Evolutionary conservation across 2,888 invertebrate genomes (phyloP), one percentile per base, ranked within the genome.

Genomic region (Caenorhabditis drosophilae): DNA sequence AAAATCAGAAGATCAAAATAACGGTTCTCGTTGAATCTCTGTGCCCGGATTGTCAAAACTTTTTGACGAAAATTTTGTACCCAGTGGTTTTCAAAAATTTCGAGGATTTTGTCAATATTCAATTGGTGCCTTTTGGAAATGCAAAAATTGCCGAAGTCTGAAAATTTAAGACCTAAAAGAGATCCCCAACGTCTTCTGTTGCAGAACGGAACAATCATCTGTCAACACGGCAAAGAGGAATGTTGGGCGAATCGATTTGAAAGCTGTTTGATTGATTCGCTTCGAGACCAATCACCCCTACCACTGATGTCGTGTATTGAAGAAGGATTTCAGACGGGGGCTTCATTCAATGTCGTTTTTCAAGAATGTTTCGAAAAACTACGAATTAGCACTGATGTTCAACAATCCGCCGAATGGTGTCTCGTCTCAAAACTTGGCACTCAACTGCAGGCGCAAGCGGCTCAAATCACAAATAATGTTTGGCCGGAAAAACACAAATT

Each of bases 81-180:
- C 75, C 75, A 26, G 53, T 70, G 18, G 57, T 78, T 27, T 77
- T 59, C 63, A 67, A 70, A 66, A 52, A 75, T 53, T 76, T 75
- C 55, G 55, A 36, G 1, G 70, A 73, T 26, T 71, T 57, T 41
- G 72, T 83, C 12, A 69, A 81, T 40, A 73, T 83, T 42, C 79
- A 82, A 48, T 51, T 82, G 12, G 75, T 82, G 9, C 82, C 80
- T 11, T 82, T 74, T 53, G 81, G 82, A 50, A 82, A 82, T 57
- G 82, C 81, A 6, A 72, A 76, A 51, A 47, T 62, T 34, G 31
- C 6, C 31, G 12, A 31, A 31, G 31, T 31, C n/a, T n/a, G n/a
- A n/a, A n/a, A n/a, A n/a, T n/a, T 31, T 31, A 12, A 31, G 31
- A 31, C 35, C 51, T n/a, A n/a, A n/a, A n/a, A n/a, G n/a, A n/a